Base-by-base conservation (phyloP, 2,113 vertebrate species). In the Emydura subglobosa region DNA sequence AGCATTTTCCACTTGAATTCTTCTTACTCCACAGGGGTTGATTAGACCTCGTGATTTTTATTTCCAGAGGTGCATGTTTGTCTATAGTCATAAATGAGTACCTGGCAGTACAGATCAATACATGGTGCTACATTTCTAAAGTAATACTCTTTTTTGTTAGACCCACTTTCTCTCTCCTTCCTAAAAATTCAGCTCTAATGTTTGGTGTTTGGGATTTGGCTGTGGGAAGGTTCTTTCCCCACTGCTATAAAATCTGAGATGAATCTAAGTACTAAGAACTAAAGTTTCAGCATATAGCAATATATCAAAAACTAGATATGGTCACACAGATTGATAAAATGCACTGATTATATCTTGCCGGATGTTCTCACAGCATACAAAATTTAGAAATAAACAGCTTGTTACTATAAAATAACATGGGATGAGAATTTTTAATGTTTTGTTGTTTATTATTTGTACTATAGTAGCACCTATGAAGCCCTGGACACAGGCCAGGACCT, bases 51-150 rank as follows among this genome's bases (percentile, higher is more conserved):
- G 51, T 2, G 6, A 96, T 57, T 83, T 34, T 72, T 92, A 49
- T 91, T 95, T 96, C 42, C 55, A 42, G 25, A 88, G 82, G 6
- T 86, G 55, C 22, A 3, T 14, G 25, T 65, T 25, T 47, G 31
- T 93, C 85, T 87, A 22, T 57, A 87, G 78, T 91, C 53, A 91
- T 68, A 92, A 61, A n/a, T n/a, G 78, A 90, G 53, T 16, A 76
- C 10, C n/a, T 65, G n/a, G 22, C 27, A 90, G 27, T 55, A 39
- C 1, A 1, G 27, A 90, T 96, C 90, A 65, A 44, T 86, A 54
- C 34, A 17, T 0, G 0, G 5, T 27, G 31, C 31, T 79, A 61
- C 57, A 21, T 93, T 89, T 93, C 82, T 91, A 31, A 76, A 80
- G 34, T 39, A 22, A 4, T 74, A 16, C 90, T 88, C 78, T 92